Percentiles rank a stretch among this genome's conserved stretches.
Conservation (phyloP, 2,113 vertebrate genomes). For the Lampris incognitus region DNA sequence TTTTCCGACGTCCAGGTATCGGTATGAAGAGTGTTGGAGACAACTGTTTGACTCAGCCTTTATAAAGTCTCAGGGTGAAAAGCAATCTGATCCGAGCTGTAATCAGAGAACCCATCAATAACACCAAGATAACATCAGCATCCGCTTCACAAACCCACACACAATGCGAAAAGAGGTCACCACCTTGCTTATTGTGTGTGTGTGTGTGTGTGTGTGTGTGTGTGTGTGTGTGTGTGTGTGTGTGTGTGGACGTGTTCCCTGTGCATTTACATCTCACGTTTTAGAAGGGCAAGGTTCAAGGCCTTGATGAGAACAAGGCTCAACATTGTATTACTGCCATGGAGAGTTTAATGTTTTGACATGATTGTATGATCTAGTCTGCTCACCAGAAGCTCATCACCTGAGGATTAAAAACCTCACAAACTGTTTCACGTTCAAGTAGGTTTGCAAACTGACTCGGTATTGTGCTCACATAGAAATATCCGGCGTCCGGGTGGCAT, state of each 20-base stretch:
- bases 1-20: constrained; percentile 69
- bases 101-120: constrained; percentile 70
- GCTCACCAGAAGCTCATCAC: no score
- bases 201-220: background rate
- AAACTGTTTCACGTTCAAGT: no score
- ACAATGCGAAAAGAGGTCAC: constrained; percentile 75
- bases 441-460: no score
- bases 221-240: constrained; percentile 8
- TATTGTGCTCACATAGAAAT: no score
- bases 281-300: constrained; percentile 41
- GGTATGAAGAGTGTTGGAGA: constrained; percentile 48
- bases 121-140: constrained; percentile 59
- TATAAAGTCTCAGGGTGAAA: constrained; percentile 62
- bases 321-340: constrained; percentile 3
- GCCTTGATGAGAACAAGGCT: constrained; percentile 21
- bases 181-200: constrained; percentile 71
- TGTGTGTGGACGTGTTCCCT: background rate
- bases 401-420: no score
- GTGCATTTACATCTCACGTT: constrained; percentile 43
- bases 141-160: constrained; percentile 46
- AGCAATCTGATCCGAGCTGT: constrained; percentile 69
- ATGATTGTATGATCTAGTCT: no score
- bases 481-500: no score
- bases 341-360: background rate
- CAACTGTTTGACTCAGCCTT: constrained; percentile 30